Evolutionary conservation across 2,113 vertebrate genomes (phyloP).

Genomic region (Pavo muticus): DNA sequence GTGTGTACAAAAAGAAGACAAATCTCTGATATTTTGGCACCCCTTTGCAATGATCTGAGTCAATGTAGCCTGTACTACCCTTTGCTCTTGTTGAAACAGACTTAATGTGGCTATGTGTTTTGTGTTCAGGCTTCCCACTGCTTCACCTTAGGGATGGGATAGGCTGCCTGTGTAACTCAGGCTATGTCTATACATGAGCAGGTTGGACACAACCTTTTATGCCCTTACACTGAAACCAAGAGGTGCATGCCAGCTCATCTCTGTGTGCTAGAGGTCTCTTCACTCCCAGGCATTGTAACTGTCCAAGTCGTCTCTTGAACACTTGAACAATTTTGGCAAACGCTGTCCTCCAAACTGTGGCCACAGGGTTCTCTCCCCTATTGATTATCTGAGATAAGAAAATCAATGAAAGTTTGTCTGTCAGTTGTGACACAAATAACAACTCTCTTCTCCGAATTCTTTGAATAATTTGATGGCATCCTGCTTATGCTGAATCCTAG

Average conservation of each 20-base stretch:
- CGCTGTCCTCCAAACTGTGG: not conserved
- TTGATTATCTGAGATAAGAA: not conserved
- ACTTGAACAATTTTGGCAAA: not conserved
- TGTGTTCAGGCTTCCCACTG: not conserved
- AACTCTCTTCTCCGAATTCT: not conserved
- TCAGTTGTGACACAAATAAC: not conserved
- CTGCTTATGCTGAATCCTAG: not conserved
- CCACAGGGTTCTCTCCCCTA: not conserved
- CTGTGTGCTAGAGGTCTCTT: not conserved
- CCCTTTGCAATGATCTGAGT: not conserved
- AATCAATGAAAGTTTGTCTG: not conserved
- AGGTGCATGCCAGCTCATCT: not conserved
- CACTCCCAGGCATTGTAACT: not conserved
- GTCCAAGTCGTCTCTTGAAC: not conserved
- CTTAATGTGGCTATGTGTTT: not conserved
- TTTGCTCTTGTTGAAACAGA: not conserved
- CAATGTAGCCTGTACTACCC: not conserved
- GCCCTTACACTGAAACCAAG: not conserved
- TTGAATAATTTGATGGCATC: not conserved
- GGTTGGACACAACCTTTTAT: not conserved
- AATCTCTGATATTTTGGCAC: not conserved
- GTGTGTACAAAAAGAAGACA: not conserved
- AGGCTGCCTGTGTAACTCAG: too few relatives aligned
- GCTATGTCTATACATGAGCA: not conserved
- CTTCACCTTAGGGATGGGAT: not conserved